These are phyloP conservation scores for Brachionus asplanchnoidis DNA, from an alignment of 1,140 invertebrate species.

Conservation along the genomic window DNA sequence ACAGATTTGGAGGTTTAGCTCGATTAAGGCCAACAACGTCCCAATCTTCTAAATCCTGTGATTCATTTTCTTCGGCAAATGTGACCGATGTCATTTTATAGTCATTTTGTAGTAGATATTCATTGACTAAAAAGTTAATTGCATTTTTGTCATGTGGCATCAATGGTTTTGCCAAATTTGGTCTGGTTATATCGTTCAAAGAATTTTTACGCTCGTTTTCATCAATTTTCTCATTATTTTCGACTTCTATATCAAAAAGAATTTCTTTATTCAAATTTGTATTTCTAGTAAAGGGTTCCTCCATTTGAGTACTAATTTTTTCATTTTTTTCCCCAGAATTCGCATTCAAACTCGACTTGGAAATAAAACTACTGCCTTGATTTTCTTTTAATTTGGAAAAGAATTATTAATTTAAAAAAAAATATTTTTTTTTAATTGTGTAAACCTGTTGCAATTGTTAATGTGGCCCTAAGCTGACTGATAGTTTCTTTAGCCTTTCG, in stretches of 20 bases:
- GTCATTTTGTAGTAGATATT: slow-evolving; percentile 72
- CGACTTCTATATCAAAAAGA: neutral
- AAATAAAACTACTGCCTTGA: neutral
- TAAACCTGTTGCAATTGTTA: slow-evolving; percentile 62
- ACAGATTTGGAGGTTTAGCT: slow-evolving; percentile 70
- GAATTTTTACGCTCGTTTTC: neutral
- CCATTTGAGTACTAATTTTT: neutral
- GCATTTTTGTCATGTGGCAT: slow-evolving; percentile 71
- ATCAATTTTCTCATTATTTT: neutral
- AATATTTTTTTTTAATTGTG: neutral
- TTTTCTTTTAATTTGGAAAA: neutral
- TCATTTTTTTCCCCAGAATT: neutral
- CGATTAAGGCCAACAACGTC: slow-evolving; percentile 79
- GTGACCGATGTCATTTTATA: slow-evolving; percentile 85
- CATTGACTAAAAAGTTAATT: slow-evolving; percentile 80
- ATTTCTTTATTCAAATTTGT: neutral
- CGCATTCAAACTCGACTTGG: neutral
- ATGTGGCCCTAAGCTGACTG: slow-evolving; percentile 71
- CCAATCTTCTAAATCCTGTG: slow-evolving; percentile 87
- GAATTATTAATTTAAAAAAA: neutral
- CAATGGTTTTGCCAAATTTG: slow-evolving; percentile 45
- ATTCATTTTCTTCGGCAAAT: slow-evolving; percentile 83
- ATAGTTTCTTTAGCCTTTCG: slow-evolving; percentile 81
- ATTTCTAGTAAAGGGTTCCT: neutral
- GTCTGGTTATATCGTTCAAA: neutral